Evolutionary conservation across 2,888 invertebrate species (phyloP).

Genomic region (Gryllus longicercus): DNA sequence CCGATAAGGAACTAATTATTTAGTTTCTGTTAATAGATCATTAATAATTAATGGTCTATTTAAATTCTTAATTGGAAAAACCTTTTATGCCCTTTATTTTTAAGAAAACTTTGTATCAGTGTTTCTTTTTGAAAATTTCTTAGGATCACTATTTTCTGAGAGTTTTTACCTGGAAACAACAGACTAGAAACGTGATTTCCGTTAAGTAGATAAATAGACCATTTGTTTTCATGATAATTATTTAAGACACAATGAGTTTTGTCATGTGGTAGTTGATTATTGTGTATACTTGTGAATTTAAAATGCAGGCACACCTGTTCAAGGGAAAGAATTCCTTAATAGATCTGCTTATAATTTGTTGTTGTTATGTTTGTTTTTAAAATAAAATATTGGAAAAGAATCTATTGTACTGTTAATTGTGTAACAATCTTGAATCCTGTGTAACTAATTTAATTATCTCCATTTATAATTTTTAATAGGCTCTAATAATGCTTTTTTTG

Average conservation of each 20-base stretch:
- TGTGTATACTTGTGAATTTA: neutral
- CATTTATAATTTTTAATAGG: no score
- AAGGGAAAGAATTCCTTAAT: constrained; percentile 34
- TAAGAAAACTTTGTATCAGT: neutral
- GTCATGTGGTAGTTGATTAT: neutral
- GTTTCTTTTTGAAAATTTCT: neutral
- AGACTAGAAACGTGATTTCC: neutral
- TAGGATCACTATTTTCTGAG: no score
- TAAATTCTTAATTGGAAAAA: no score
- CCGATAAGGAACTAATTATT: no score
- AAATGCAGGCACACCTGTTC: constrained; percentile 29
- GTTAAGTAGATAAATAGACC: neutral
- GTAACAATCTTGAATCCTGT: no score
- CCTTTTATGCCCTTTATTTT: no score
- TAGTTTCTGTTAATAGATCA: no score
- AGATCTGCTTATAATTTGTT: constrained; percentile 29
- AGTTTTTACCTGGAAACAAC: no score
- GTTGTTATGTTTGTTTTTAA: constrained; percentile 17
- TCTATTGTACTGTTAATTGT: neutral
- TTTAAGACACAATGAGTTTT: neutral
- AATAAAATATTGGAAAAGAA: neutral
- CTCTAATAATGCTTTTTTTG: no score
- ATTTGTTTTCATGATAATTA: neutral
- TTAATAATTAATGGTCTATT: no score
- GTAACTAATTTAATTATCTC: no score